Base-by-base conservation (phyloP, 2,888 invertebrate genomes). In the Mylabris sibirica region DNA sequence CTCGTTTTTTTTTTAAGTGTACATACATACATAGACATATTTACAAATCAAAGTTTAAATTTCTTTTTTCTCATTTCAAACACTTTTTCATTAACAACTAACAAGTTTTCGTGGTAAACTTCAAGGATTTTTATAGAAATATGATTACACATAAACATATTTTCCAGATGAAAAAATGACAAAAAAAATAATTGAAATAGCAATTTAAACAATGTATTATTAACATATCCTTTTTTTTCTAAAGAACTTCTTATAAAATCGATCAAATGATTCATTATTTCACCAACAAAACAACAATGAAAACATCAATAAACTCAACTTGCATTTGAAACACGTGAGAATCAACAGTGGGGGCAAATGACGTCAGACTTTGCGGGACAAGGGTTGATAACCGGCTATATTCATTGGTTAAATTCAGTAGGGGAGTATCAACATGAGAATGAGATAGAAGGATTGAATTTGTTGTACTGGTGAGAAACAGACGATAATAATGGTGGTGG, bases 251-350 rank as follows among this genome's bases (percentile, higher is more conserved):
- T 30, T 30, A 30, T 9, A 20, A 53, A 53, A 53, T 53, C 49
- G 20, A 53, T 53, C 20, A 20, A 53, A 53, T 22, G 20, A 53
- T 53, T 20, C 22, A 53, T 6, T 11, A 53, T 22, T 53, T 22
- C 20, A 9, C 11, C 49, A 53, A 53, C 20, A 53, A 53, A 72
- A 60, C 61, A 72, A 49, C 49, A 72, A 72, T 66, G 65, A 73
- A 78, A 79, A 79, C 76, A 80, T 80, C 80, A 78, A 81, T 80
- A 80, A 78, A 75, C 75, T 69, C 70, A 65, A 67, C 53, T 64
- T 60, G 65, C 74, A 79, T 75, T 72, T 78, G 77, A 76, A 77
- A 75, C 80, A 79, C 78, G 83, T 84, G 83, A 76, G 80, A 80
- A 81, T 80, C 78, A 74, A 66, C 72, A 75, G 79, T 76, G 77